Percentiles rank a stretch among this genome's conserved stretches.
Conservation (phyloP, 2,888 invertebrate genomes). For the Eupithecia insigniata region DNA sequence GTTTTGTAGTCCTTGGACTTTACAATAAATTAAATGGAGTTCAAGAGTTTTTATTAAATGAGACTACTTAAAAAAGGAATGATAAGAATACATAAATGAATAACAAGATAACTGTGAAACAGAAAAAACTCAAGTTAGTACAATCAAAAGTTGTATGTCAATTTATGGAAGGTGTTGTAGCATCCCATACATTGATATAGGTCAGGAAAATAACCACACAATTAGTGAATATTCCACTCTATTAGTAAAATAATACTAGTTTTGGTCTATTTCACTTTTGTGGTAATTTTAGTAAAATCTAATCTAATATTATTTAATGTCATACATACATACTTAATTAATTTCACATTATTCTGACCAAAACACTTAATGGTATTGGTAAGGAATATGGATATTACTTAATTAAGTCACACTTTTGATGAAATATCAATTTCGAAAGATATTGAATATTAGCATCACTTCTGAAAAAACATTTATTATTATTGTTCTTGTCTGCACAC, state of each 20-base stretch:
- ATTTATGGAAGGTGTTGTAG: constrained; percentile 61
- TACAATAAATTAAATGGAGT: constrained; percentile 16
- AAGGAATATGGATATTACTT: constrained; percentile 16
- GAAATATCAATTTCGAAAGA: constrained; percentile 12
- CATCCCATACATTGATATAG: constrained; percentile 64
- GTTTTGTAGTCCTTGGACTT: constrained; percentile 4
- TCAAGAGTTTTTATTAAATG: constrained; percentile 11
- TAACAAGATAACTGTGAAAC: constrained; percentile 16
- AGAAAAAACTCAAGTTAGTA: constrained; percentile 5
- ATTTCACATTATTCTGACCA: constrained; percentile 25
- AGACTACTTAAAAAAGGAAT: constrained; percentile 14
- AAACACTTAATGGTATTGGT: constrained; percentile 12
- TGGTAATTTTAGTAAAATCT: constrained; percentile 7
- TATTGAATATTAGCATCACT: constrained; percentile 4
- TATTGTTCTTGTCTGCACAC: constrained; percentile 57
- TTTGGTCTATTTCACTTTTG: constrained; percentile 54
- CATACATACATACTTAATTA: constrained; percentile 29
- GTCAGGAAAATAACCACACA: constrained; percentile 26
- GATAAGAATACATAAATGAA: constrained; percentile 19
- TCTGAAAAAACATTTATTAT: constrained; percentile 20
- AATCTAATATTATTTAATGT: constrained; percentile 28
- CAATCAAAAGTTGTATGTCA: constrained; percentile 53
- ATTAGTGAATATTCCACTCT: constrained; percentile 37
- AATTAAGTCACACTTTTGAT: constrained; percentile 35
- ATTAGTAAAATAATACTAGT: constrained; percentile 54